Evolutionary conservation across 2,888 invertebrate species (phyloP), one percentile per base, ranked within the genome.

Genomic region (Pseudococcus viburni): DNA sequence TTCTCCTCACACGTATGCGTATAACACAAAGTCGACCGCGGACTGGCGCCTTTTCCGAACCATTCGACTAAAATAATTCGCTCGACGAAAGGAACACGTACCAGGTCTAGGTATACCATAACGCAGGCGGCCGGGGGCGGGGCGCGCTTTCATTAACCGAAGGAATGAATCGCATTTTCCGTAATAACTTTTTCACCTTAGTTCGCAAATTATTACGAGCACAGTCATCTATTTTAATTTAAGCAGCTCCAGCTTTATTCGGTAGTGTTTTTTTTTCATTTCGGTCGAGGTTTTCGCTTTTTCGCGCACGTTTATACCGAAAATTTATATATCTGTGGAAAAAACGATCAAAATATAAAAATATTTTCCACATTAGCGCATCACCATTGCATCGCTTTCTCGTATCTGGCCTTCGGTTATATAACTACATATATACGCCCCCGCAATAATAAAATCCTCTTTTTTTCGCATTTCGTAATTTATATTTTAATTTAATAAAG

Each of bases 101-200:
- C 9, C 26, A 51, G 12, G 51, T 12, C 51, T 12, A 15, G 15
- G 15, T 51, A 51, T 15, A 55, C 12, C 48, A 51, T 51, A 51
- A 51, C n/a, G n/a, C 55, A n/a, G 48, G 77, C 42, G 33, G 42
- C 42, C 77, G 8, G n/a, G 55, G 12, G 39, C 42, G 4, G 55
- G 12, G 39, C 42, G 9, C 77, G 77, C 77, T 77, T 77, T 77
- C 77, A 77, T 77, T 77, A 77, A 77, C 77, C 77, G 26, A 77
- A 68, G 68, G 77, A 77, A n/a, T 51, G 55, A 55, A 77, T 77
- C 77, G 77, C 77, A 77, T 77, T 77, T 77, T 77, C 42, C 77
- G 77, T 77, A 77, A 77, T 77, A 77, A 77, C 77, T 77, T 77
- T 77, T 77, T 77, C 77, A 77, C 77, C 77, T 77, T 77, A 77